phyloP scores from a whole-genome alignment of 2,797 vertebrate genomes.

The Falco naumanni region DNA sequence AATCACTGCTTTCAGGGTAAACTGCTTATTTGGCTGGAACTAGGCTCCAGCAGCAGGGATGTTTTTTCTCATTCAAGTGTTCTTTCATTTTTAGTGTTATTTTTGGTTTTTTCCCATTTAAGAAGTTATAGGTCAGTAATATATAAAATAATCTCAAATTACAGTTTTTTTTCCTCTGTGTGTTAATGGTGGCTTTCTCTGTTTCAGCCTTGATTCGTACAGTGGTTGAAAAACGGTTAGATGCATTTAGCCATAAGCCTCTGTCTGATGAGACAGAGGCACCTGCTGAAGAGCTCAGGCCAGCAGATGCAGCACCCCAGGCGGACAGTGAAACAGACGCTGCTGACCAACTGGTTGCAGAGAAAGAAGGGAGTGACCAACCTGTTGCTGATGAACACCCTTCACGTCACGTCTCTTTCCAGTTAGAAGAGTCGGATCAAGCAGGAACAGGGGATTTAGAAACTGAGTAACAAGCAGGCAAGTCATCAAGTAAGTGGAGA shows the following conservation, averaged over 20 bases:
- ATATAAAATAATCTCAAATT: not conserved
- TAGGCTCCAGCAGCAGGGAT: not conserved
- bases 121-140: not conserved
- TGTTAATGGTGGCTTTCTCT: slow-evolving; percentile 3
- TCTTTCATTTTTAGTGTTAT: not conserved
- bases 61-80: not conserved
- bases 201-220: slow-evolving; percentile 85
- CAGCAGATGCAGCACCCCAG: not conserved
- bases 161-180: not conserved
- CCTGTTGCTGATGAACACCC: not conserved
- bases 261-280: not conserved
- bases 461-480: not conserved
- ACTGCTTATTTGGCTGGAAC: not conserved
- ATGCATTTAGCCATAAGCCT: slow-evolving; percentile 31
- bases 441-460: not conserved
- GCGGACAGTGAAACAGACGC: not conserved
- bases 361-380: not conserved
- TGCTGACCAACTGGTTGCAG: not conserved
- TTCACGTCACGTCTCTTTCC: not conserved
- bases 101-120: not conserved
- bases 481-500: not conserved
- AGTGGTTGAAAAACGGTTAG: slow-evolving; percentile 75
- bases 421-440: not conserved
- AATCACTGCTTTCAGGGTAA: not conserved
- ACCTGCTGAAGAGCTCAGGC: not conserved